Conservation (phyloP, 2,888 invertebrate genomes). For the Chaetoderma sp. region DNA sequence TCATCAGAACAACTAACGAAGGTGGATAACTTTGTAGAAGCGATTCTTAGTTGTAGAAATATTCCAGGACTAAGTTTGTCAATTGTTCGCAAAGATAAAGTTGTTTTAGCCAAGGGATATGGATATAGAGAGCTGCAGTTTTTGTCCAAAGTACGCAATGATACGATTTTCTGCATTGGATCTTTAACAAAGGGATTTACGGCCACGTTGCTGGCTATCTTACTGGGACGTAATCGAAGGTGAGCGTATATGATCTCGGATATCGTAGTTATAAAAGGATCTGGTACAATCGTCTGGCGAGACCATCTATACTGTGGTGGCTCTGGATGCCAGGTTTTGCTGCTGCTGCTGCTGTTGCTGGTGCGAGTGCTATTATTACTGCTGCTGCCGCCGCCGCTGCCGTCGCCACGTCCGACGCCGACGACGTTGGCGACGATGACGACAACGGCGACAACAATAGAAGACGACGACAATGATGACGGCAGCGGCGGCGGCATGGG, state of each 20-base stretch:
- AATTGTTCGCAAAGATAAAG: conserved; percentile 30
- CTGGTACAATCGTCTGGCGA: too few relatives aligned
- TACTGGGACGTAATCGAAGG: conserved; percentile 7
- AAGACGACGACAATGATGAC: too few relatives aligned
- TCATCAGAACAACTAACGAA: conserved; percentile 3
- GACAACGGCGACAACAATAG: too few relatives aligned
- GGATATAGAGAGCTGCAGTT: conserved; percentile 6
- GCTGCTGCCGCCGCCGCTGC: too few relatives aligned
- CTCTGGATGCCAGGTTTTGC: too few relatives aligned
- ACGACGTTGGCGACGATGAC: too few relatives aligned
- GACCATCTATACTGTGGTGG: too few relatives aligned
- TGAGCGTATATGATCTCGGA: background rate
- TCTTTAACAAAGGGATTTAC: conserved; percentile 24
- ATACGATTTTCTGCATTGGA: conserved; percentile 20
- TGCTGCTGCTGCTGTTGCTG: too few relatives aligned
- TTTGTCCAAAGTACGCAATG: conserved; percentile 1
- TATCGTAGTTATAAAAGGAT: too few relatives aligned
- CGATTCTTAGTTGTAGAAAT: conserved; percentile 28
- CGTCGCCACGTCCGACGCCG: too few relatives aligned
- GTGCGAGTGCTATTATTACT: too few relatives aligned
- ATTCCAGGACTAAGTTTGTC: conserved; percentile 35
- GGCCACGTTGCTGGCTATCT: conserved; percentile 17
- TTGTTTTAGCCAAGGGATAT: conserved; percentile 3
- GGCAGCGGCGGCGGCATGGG: too few relatives aligned
- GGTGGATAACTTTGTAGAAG: conserved; percentile 8